A percentile compares a stretch with the other conserved stretches of the same genome.
These are phyloP conservation scores for Argyresthia goedartella DNA, from an alignment of 2,888 invertebrate species.

Conservation along the genomic window DNA sequence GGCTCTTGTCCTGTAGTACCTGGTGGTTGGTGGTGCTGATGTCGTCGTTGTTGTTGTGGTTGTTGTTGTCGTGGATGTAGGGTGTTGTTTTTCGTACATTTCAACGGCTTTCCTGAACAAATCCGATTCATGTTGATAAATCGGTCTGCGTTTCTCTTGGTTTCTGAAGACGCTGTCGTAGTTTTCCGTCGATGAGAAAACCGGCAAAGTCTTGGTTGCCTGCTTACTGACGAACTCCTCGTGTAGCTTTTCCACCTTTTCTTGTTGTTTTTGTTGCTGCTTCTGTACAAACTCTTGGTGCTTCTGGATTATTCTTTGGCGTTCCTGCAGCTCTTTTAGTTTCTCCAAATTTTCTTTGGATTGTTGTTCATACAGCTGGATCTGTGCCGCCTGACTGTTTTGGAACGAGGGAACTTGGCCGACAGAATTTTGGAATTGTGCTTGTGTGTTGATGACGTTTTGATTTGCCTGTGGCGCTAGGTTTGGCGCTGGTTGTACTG, in stretches of 20 bases:
- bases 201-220: constrained; percentile 72
- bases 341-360: constrained; percentile 73
- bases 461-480: constrained; percentile 40
- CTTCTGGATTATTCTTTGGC: constrained; percentile 79
- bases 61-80: constrained; percentile 77
- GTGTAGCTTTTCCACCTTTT: constrained; percentile 80
- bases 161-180: constrained; percentile 47
- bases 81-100: constrained; percentile 76
- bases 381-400: constrained; percentile 62
- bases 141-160: constrained; percentile 55
- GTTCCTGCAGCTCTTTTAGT: constrained; percentile 77
- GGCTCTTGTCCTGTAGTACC: constrained; percentile 11
- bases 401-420: constrained; percentile 55
- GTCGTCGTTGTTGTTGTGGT: constrained; percentile 76
- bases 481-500: constrained; percentile 59
- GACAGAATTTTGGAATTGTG: constrained; percentile 46
- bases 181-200: constrained; percentile 56
- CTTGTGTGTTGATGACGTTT: constrained; percentile 49
- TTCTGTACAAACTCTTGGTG: constrained; percentile 84
- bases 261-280: constrained; percentile 83
- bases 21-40: constrained; percentile 41
- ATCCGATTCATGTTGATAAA: constrained; percentile 74
- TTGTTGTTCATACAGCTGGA: constrained; percentile 72
- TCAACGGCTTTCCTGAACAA: constrained; percentile 76
- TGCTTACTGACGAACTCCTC: constrained; percentile 79